Evolutionary conservation across 2,797 vertebrate species (phyloP).

Genomic region (Liasis olivaceus): DNA sequence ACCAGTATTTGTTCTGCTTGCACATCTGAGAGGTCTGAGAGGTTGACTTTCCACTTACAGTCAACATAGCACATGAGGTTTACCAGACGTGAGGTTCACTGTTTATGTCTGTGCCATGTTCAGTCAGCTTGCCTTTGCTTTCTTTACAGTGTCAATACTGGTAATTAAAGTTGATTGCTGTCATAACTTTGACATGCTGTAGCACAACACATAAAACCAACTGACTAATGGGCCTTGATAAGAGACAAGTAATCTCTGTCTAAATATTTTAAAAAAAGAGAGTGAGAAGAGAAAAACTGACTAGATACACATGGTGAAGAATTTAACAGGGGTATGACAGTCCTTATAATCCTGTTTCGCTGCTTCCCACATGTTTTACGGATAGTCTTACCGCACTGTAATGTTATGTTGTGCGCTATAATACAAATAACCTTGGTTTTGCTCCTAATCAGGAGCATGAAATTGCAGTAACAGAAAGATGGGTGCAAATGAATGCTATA

Average conservation of each 20-base stretch:
- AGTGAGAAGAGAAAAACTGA: conserved; percentile 17
- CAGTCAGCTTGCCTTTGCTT: conserved; percentile 42
- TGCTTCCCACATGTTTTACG: neutral
- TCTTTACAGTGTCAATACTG: conserved; percentile 26
- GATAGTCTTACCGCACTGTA: neutral
- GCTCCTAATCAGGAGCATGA: neutral
- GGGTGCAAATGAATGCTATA: neutral
- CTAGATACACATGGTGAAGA: neutral
- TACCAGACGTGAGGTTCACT: neutral
- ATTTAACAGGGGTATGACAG: conserved; percentile 37
- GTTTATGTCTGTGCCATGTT: conserved; percentile 27
- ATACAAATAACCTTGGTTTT: neutral
- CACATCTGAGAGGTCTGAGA: neutral
- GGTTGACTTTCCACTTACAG: neutral
- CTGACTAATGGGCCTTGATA: conserved; percentile 39
- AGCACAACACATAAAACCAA: conserved; percentile 30
- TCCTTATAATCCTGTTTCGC: neutral
- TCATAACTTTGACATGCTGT: conserved; percentile 41
- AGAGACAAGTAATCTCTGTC: neutral
- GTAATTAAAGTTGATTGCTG: conserved; percentile 41
- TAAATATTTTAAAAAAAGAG: neutral
- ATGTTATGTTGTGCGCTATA: neutral
- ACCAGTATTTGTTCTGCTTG: neutral
- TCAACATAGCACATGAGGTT: neutral
- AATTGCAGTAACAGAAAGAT: neutral